These are phyloP conservation scores for Paramormyrops kingsleyae DNA, from an alignment of 2,113 vertebrate species.

Conservation along the genomic window DNA sequence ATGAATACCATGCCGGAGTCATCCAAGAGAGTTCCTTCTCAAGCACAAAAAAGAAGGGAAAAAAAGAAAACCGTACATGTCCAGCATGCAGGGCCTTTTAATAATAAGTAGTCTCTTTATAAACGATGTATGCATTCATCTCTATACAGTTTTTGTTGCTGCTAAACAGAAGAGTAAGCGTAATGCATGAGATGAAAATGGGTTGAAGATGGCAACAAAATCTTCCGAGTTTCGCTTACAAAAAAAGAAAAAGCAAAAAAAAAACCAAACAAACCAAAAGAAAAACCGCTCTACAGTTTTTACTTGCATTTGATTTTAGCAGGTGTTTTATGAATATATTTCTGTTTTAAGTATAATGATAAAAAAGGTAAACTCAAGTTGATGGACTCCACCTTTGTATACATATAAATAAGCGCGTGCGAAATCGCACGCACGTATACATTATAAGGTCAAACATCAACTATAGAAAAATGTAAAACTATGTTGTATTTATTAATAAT, in stretches of 20 bases:
- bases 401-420: constrained; percentile 49
- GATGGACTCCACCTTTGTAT: constrained; percentile 69
- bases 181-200: constrained; percentile 89
- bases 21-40: constrained; percentile 81
- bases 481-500: constrained; percentile 44
- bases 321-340: constrained; percentile 65
- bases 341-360: constrained; percentile 67
- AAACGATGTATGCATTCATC: constrained; percentile 71
- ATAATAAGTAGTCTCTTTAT: constrained; percentile 82
- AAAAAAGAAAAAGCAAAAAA: constrained; percentile 29
- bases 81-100: constrained; percentile 97
- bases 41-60: constrained; percentile 63
- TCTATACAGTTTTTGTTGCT: constrained; percentile 72
- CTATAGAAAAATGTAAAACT: constrained; percentile 65
- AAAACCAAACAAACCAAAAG: constrained; percentile 33
- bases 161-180: constrained; percentile 85
- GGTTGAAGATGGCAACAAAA: constrained; percentile 74
- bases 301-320: constrained; percentile 75
- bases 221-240: constrained; percentile 77
- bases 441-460: constrained; percentile 69
- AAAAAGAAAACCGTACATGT: constrained; percentile 88
- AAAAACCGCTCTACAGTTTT: constrained; percentile 59
- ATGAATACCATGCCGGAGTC: constrained; percentile 95
- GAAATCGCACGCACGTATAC: constrained; percentile 55
- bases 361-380: constrained; percentile 52